Percentiles rank a stretch among this genome's conserved stretches.
Conservation (phyloP, 2,888 invertebrate species). For the Oasisia sp. region DNA sequence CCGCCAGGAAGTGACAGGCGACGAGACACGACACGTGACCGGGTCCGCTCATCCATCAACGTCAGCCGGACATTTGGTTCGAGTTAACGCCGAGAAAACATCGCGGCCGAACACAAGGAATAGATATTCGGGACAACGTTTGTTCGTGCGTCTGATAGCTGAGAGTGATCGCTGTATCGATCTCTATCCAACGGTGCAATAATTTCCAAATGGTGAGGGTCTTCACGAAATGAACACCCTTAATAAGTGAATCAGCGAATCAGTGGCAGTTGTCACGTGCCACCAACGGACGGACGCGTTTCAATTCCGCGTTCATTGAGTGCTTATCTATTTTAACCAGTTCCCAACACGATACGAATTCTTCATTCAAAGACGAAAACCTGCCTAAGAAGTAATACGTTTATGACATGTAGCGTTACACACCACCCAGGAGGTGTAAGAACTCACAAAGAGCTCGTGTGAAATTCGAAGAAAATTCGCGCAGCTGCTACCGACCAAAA, state of each 20-base stretch:
- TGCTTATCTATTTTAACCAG: background rate
- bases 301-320: background rate
- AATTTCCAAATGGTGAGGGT: background rate
- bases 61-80: background rate
- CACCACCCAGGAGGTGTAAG: background rate
- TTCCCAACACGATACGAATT: background rate
- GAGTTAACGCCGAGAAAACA: constrained; percentile 4
- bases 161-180: background rate
- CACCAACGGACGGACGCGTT: background rate
- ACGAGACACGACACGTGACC: background rate
- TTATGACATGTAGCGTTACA: background rate
- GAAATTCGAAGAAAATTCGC: background rate
- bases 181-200: background rate
- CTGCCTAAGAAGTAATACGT: background rate
- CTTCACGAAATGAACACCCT: background rate
- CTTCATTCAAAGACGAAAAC: background rate
- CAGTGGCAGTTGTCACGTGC: background rate
- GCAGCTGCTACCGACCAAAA: background rate
- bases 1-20: background rate
- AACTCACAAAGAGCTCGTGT: background rate
- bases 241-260: background rate
- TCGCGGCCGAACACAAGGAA: background rate
- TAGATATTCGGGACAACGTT: too few relatives aligned
- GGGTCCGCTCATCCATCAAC: background rate
- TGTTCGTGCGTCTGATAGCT: background rate